phyloP scores from a whole-genome alignment of 2,888 invertebrate genomes.

The Pinctada fucata region DNA sequence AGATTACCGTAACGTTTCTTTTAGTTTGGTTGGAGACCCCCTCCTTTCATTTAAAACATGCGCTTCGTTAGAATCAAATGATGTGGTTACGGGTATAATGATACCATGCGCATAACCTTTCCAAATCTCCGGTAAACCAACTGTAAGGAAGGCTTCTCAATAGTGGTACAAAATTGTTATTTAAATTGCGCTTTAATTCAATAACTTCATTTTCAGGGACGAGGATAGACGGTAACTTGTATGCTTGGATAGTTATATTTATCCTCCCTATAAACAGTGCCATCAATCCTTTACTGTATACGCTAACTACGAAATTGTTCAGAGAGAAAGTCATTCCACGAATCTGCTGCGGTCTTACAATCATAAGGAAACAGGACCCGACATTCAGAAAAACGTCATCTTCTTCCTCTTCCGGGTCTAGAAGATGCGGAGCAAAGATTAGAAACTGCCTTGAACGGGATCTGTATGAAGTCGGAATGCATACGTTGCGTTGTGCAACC shows the following conservation, averaged over 20 bases:
- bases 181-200: too few relatives aligned
- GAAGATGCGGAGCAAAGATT: background rate
- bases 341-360: slow-evolving; percentile 25
- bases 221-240: slow-evolving; percentile 38
- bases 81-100: too few relatives aligned
- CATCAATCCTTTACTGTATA: slow-evolving; percentile 54
- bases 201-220: slow-evolving; percentile 36
- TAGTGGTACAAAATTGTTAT: too few relatives aligned
- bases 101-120: too few relatives aligned
- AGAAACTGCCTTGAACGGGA: slow-evolving; percentile 12
- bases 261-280: slow-evolving; percentile 54
- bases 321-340: slow-evolving; percentile 39
- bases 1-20: too few relatives aligned
- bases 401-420: background rate
- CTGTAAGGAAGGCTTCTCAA: too few relatives aligned
- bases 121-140: too few relatives aligned
- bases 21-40: too few relatives aligned
- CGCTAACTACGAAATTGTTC: slow-evolving; percentile 49
- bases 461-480: slow-evolving; percentile 17
- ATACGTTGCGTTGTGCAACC: slow-evolving; percentile 2
- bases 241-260: slow-evolving; percentile 52
- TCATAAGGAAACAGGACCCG: background rate
- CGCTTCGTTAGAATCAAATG: too few relatives aligned
- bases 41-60: too few relatives aligned
- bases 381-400: slow-evolving; percentile 3